Evolutionary conservation across 2,113 vertebrate genomes (phyloP), one percentile per base, ranked within the genome.

Genomic region (Pedionomus torquatus): DNA sequence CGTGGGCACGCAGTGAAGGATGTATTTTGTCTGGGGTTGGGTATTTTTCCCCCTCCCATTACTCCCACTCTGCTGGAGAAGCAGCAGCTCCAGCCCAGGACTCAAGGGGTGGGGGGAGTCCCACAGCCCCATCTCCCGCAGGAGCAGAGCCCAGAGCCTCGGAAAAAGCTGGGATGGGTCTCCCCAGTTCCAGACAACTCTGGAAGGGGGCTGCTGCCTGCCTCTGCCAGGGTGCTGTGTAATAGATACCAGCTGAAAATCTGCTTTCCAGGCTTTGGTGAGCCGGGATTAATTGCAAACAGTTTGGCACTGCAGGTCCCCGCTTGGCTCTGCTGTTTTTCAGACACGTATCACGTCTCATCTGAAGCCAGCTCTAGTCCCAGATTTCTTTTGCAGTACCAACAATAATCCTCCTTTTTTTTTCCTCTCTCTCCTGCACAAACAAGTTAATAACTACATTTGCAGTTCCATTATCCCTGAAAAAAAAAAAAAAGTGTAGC

Each of bases 1-100:
- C 4, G 26, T 0, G 1, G 5, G 28, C 37, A 1, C 2, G 0
- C 15, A 30, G 17, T 11, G 24, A n/a, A 63, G 14, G 0, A 9
- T 2, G 15, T 14, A 3, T 74, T 83, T 70, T 43, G 3, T 11
- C 37, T 39, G 14, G 33, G 31, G 19, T n/a, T n/a, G 51, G 1
- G 11, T 7, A 7, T 30, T 63, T 4, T 30, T 15, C 3, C 1
- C 28, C 39, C 3, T 1, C 28, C 39, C 2, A 0, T 74, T 11
- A 3, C 28, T 52, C 25, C 2, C 1, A 6, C 44, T 43, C 55
- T 35, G 58, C 41, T 41, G 6, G 23, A 52, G 86, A 2, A 72
- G 69, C 1, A 21, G 30, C 28, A 13, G 15, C 49, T 86, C 37
- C 52, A 44, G 1, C 18, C 7, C 10, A 5, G 35, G 48, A 82